These are phyloP conservation scores for Halocaridina rubra DNA, from an alignment of 2,888 invertebrate species.

Conservation along the genomic window DNA sequence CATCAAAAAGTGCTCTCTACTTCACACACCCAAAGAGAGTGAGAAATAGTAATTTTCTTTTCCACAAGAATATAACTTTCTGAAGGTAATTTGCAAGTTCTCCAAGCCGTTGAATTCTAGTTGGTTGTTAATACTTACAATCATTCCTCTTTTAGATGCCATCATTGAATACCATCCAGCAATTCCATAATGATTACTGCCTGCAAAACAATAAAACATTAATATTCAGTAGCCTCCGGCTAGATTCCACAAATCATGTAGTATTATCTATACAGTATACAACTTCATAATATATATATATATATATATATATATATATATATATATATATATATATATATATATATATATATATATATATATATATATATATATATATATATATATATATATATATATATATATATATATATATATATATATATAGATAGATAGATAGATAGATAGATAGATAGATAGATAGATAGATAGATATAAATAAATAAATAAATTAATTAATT, in stretches of 20 bases:
- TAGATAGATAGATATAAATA: neutral
- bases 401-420: neutral
- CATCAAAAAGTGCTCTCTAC: too few species aligned
- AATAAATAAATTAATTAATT: neutral
- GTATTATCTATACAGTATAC: too few species aligned
- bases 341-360: neutral
- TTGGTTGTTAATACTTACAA: conserved; percentile 71
- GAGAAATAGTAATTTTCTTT: neutral
- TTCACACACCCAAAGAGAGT: too few species aligned
- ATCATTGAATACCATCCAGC: conserved; percentile 85
- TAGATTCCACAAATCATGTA: too few species aligned
- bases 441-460: neutral
- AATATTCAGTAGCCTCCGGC: too few species aligned
- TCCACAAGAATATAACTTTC: too few species aligned
- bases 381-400: neutral
- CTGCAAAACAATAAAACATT: too few species aligned
- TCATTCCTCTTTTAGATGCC: conserved; percentile 76
- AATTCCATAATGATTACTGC: conserved; percentile 89
- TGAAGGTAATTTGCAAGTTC: too few species aligned
- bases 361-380: neutral
- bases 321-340: conserved; percentile 15
- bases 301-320: neutral
- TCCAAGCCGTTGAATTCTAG: too few species aligned
- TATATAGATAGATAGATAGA: neutral
- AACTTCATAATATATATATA: conserved; percentile 2